Evolutionary conservation across 2,113 vertebrate genomes (phyloP).

Genomic region (Pomatostomus ruficeps): DNA sequence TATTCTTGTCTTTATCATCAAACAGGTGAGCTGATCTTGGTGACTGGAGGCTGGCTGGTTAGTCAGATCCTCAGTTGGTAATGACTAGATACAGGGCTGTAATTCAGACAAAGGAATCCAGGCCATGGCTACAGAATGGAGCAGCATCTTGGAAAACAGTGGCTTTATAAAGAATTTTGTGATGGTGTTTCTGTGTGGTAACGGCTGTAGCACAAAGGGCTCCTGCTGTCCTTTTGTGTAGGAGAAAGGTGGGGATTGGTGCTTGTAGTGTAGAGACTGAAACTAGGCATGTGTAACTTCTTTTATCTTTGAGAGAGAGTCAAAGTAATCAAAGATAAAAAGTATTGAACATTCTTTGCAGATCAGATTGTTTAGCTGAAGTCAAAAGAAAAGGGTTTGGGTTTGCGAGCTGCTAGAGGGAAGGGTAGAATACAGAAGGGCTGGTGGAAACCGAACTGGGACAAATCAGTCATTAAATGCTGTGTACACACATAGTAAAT

Average conservation of each 20-base stretch:
- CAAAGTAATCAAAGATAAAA: not conserved
- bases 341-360: not conserved
- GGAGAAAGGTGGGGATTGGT: not conserved
- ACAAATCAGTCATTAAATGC: not conserved
- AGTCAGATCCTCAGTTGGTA: not conserved
- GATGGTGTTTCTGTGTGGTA: not conserved
- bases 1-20: not conserved
- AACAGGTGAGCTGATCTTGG: not conserved
- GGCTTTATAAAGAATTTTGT: not conserved
- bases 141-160: not conserved
- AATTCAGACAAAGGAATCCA: not conserved
- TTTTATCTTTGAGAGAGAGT: not conserved
- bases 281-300: not conserved
- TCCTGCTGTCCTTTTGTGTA: not conserved
- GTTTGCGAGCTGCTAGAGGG: not conserved
- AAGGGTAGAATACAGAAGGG: not conserved
- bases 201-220: not conserved
- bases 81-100: not conserved
- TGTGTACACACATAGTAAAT: not conserved
- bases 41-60: not conserved
- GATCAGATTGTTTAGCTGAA: not conserved
- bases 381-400: not conserved
- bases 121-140: not conserved
- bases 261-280: not conserved
- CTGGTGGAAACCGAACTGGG: not conserved